Evolutionary conservation across 2,113 vertebrate species (phyloP).

Genomic region (Pluvianellus socialis): DNA sequence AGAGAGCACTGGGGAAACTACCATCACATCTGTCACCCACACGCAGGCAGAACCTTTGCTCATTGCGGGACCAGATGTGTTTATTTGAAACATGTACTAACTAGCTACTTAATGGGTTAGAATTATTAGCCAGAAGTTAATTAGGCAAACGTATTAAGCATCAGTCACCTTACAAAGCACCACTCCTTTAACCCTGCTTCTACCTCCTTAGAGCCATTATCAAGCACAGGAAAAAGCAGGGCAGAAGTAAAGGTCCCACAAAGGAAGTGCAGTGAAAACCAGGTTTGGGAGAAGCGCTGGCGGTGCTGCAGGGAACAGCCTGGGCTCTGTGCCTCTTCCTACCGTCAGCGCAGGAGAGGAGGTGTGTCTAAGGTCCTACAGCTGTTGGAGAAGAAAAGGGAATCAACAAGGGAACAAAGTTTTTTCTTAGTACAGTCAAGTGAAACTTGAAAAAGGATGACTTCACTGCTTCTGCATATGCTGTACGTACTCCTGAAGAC

Average conservation of each 20-base stretch:
- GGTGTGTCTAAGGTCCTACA: not conserved
- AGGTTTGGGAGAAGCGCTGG: too few relatives aligned
- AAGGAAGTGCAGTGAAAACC: not conserved
- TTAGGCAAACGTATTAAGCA: conserved; percentile 82
- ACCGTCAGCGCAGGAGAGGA: not conserved
- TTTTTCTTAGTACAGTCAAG: not conserved
- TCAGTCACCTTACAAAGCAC: conserved; percentile 65
- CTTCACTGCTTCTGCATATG: not conserved
- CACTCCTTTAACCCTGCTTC: conserved; percentile 10
- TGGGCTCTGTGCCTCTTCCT: not conserved
- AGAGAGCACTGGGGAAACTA: conserved; percentile 76
- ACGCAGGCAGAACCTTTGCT: conserved; percentile 56
- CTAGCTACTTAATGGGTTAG: conserved; percentile 90
- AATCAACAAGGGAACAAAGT: not conserved
- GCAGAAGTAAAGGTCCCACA: not conserved
- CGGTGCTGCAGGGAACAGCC: not conserved
- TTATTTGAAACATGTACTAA: conserved; percentile 82
- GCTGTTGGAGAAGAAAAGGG: not conserved
- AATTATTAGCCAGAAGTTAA: conserved; percentile 87
- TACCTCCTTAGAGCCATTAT: not conserved
- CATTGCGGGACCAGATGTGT: conserved; percentile 88
- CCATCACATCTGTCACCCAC: conserved; percentile 88
- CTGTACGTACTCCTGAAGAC: not conserved
- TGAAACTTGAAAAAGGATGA: not conserved
- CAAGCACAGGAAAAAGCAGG: not conserved